phyloP scores from a whole-genome alignment of 2,797 vertebrate genomes.

The Hipposideros larvatus region DNA sequence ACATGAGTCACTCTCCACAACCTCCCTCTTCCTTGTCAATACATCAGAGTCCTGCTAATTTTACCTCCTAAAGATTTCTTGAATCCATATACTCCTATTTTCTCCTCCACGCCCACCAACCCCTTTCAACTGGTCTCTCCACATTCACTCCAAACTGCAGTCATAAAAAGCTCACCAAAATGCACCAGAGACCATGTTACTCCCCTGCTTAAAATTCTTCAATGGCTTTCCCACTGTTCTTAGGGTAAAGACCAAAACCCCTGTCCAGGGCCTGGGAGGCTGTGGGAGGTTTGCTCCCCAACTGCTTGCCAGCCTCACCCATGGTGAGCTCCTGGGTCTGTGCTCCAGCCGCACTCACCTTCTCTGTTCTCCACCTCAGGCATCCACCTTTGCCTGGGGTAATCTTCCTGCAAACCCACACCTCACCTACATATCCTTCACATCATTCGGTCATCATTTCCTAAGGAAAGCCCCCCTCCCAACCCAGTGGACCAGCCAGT shows the following conservation, averaged over 20 bases:
- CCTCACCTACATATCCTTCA: not conserved
- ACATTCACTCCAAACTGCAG: not conserved
- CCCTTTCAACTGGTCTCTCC: not conserved
- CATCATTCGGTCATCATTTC: not conserved
- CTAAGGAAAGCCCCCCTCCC: slow-evolving; percentile 15
- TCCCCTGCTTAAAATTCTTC: not conserved
- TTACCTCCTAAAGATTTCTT: not conserved
- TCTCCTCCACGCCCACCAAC: not conserved
- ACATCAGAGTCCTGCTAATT: not conserved
- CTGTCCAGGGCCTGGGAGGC: not conserved
- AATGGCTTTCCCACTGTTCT: not conserved
- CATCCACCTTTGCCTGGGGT: not conserved
- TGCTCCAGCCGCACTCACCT: not conserved
- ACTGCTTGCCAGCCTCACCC: not conserved
- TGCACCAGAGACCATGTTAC: not conserved
- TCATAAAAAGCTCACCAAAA: slow-evolving; percentile 12
- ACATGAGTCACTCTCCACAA: not conserved
- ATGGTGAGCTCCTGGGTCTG: not conserved
- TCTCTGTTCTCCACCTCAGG: not conserved
- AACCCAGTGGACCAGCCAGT: not conserved
- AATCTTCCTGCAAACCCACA: not conserved
- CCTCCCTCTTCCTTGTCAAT: not conserved
- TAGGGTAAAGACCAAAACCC: not conserved
- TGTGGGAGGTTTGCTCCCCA: not conserved
- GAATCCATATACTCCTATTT: slow-evolving; percentile 15